phyloP scores from a whole-genome alignment of 2,797 vertebrate species.

The Todus mexicanus region DNA sequence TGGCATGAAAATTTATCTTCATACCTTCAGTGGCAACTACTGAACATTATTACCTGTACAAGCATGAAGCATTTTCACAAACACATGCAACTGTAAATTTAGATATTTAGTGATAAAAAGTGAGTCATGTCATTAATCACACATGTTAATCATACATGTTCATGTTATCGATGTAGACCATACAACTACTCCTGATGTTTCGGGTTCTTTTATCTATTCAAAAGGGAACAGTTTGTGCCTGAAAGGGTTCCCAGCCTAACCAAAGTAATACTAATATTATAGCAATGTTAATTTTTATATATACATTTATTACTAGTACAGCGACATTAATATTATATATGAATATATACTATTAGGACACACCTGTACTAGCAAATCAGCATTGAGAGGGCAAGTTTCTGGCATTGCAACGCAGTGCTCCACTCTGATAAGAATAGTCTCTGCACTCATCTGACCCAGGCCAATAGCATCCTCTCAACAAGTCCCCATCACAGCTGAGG shows the following conservation, averaged over 20 bases:
- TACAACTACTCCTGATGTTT: neutral
- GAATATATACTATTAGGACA: neutral
- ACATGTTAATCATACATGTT: neutral
- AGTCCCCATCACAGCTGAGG: neutral
- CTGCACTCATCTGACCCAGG: rapidly evolving
- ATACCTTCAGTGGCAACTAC: neutral
- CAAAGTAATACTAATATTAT: neutral
- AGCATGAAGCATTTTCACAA: neutral
- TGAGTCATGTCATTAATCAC: neutral
- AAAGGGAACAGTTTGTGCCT: neutral
- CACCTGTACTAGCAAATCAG: neutral
- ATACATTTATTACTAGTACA: neutral
- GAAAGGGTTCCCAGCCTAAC: neutral
- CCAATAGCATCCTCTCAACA: neutral
- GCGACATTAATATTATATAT: neutral
- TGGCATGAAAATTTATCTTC: neutral
- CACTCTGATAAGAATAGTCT: neutral
- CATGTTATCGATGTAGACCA: neutral
- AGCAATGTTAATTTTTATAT: neutral
- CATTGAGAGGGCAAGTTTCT: neutral
- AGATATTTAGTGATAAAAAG: neutral
- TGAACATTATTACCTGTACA: neutral
- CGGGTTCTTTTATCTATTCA: neutral
- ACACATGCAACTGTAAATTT: neutral
- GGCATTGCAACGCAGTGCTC: neutral